Evolutionary conservation across 2,113 vertebrate species (phyloP).

Genomic region (Arenaria interpres): DNA sequence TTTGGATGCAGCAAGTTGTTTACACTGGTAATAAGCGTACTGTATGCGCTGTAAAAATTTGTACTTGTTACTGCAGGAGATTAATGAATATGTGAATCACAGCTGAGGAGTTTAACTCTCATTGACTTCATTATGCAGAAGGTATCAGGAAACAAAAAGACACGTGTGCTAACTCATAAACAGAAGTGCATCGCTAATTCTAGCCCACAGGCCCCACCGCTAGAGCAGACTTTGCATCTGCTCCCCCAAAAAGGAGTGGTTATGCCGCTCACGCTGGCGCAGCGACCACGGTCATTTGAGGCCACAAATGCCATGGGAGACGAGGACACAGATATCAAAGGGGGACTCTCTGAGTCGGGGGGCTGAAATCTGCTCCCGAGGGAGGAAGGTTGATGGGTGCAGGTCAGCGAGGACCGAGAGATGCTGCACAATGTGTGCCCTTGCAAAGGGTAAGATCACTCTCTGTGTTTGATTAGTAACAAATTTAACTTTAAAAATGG

Average conservation of each 20-base stretch:
- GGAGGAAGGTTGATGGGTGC: neutral
- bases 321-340: fast-evolving
- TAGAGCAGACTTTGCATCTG: constrained; percentile 4
- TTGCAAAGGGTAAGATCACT: neutral
- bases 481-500: neutral
- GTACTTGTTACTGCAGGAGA: constrained; percentile 51
- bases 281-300: neutral
- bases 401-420: fast-evolving
- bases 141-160: constrained; percentile 64
- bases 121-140: constrained; percentile 67
- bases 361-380: neutral
- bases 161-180: constrained; percentile 39
- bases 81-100: constrained; percentile 70
- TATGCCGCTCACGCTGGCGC: neutral
- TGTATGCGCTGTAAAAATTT: constrained; percentile 43
- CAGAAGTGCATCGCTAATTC: constrained; percentile 14
- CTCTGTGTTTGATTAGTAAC: neutral
- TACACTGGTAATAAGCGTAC: constrained; percentile 39
- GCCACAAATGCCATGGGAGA: neutral
- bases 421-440: neutral
- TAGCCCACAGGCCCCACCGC: neutral
- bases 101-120: constrained; percentile 65
- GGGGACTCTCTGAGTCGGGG: neutral
- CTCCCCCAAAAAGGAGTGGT: neutral
- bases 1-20: constrained; percentile 45